Conservation (phyloP, 1,140 invertebrate genomes). For the Aphis gossypii region DNA sequence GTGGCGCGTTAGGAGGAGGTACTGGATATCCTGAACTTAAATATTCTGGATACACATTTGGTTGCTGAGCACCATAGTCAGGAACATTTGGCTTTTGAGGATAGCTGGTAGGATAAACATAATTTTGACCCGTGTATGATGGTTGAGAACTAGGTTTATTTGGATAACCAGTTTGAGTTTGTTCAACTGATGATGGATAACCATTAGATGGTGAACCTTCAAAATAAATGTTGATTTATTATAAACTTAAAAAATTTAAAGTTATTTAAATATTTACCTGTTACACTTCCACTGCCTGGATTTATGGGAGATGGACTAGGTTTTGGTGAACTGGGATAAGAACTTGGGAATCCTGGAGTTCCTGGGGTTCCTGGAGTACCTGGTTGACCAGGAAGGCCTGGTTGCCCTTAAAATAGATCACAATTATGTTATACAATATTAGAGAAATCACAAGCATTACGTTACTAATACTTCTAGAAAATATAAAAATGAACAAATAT, state of each 20-base stretch:
- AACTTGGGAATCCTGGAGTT: conserved; percentile 12
- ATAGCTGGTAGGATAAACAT: not conserved
- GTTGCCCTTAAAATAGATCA: conserved; percentile 54
- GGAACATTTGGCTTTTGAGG: conserved; percentile 27
- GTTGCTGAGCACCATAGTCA: conserved; percentile 30
- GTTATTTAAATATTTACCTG: not conserved
- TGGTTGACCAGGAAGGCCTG: conserved; percentile 53
- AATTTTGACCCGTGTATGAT: conserved; percentile 55
- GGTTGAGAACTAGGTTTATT: not conserved
- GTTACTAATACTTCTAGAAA: not conserved
- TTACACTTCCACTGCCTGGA: not conserved
- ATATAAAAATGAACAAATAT: not conserved
- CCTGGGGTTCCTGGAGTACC: conserved; percentile 52
- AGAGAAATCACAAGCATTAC: not conserved
- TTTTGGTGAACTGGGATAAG: conserved; percentile 55
- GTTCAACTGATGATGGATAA: not conserved
- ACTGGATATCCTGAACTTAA: conserved; percentile 48
- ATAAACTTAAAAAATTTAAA: not conserved
- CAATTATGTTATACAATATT: not conserved
- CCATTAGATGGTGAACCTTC: not conserved
- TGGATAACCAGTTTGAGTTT: conserved; percentile 18
- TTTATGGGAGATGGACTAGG: not conserved
- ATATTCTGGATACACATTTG: not conserved
- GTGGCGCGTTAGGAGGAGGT: not conserved
- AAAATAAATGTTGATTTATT: not conserved